Conservation (phyloP, 1,140 invertebrate species). For the Coelopa frigida region DNA sequence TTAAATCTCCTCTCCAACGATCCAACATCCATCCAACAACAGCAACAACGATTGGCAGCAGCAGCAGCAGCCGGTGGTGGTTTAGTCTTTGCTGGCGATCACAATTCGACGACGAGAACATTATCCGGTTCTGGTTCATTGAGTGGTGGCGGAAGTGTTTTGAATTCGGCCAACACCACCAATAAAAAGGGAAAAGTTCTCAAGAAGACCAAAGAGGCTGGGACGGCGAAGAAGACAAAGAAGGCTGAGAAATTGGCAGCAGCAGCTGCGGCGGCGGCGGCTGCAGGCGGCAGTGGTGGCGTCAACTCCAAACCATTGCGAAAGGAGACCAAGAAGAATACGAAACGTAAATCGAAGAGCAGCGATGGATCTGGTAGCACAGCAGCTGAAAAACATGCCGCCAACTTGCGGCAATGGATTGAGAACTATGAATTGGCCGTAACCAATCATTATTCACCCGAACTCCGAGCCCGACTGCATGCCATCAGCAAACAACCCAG, state of each 20-base stretch:
- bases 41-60: too few species aligned
- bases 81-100: background rate
- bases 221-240: slow-evolving; percentile 11
- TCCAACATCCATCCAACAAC: background rate
- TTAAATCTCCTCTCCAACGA: background rate
- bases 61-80: slow-evolving; percentile 5
- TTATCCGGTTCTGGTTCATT: background rate
- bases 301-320: slow-evolving; percentile 20
- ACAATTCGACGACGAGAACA: background rate
- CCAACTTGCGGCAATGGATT: slow-evolving; percentile 62
- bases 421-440: slow-evolving; percentile 84
- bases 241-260: slow-evolving; percentile 11
- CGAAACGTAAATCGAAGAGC: slow-evolving; percentile 32
- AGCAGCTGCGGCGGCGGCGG: background rate
- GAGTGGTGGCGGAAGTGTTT: background rate
- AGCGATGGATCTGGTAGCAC: slow-evolving; percentile 29
- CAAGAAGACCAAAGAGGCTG: slow-evolving; percentile 8
- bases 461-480: slow-evolving; percentile 65
- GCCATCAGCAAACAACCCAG: slow-evolving; percentile 51
- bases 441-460: slow-evolving; percentile 90
- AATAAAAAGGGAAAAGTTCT: slow-evolving; percentile 11
- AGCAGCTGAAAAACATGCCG: slow-evolving; percentile 43
- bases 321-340: slow-evolving; percentile 32
- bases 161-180: background rate
- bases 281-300: background rate